These are phyloP conservation scores for Melanotaenia maccullochi DNA, from an alignment of 2,797 vertebrate species.

Conservation along the genomic window DNA sequence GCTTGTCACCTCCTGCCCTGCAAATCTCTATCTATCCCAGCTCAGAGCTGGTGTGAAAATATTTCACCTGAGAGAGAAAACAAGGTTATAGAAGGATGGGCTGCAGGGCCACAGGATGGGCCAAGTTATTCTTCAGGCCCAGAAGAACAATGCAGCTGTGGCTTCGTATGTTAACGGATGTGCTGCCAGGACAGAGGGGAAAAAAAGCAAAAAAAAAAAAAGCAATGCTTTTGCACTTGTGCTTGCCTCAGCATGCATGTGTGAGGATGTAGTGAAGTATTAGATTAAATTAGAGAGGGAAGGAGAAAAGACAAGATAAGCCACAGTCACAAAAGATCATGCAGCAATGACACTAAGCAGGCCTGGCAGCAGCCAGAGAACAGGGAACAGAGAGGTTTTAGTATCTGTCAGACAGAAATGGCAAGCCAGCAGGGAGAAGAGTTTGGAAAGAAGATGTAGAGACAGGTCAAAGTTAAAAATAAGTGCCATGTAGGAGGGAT, in stretches of 20 bases:
- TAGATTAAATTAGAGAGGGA: conserved; percentile 2
- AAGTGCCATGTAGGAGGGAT: conserved; percentile 36
- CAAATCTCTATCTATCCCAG: conserved; percentile 56
- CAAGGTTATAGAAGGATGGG: conserved; percentile 63
- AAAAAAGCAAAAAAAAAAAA: conserved; percentile 7
- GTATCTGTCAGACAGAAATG: conserved; percentile 63
- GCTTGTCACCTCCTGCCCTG: conserved; percentile 58
- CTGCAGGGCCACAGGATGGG: conserved; percentile 69
- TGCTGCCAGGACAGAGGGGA: conserved; percentile 35
- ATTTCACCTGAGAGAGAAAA: conserved; percentile 68
- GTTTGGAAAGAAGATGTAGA: conserved; percentile 22
- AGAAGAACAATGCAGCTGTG: conserved; percentile 65
- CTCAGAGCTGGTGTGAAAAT: conserved; percentile 70
- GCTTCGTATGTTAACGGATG: conserved; percentile 31
- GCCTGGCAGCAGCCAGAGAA: conserved; percentile 41
- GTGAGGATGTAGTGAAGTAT: conserved; percentile 5
- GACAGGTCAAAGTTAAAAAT: conserved; percentile 56
- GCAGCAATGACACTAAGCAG: conserved; percentile 49
- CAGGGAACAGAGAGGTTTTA: conserved; percentile 33
- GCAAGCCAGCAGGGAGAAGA: conserved; percentile 34
- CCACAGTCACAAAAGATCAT: conserved; percentile 52
- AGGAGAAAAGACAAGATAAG: conserved; percentile 14
- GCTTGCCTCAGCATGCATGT: background rate
- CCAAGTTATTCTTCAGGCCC: conserved; percentile 56
- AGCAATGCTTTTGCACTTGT: background rate